Evolutionary conservation across 2,113 vertebrate species (phyloP).

Genomic region (Carassius gibelio): DNA sequence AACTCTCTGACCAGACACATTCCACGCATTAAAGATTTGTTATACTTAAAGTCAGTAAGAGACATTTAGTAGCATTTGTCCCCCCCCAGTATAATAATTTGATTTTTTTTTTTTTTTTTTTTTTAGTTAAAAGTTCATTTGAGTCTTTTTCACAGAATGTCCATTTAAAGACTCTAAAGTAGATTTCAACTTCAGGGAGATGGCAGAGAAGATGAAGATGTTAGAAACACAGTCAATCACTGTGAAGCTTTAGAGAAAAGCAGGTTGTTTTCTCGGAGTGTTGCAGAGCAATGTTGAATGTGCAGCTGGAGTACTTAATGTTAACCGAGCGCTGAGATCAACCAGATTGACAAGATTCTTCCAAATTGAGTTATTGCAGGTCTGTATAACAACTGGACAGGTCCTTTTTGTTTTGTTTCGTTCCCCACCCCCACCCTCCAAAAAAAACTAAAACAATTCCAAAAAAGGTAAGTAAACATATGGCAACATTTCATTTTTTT

Average conservation of each 20-base stretch:
- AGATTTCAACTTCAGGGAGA: slow-evolving; percentile 83
- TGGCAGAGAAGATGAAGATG: slow-evolving; percentile 88
- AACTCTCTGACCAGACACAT: slow-evolving; percentile 89
- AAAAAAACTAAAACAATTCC: not conserved
- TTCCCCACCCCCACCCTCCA: too few species aligned
- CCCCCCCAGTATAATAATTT: slow-evolving; percentile 71
- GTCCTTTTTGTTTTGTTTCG: not conserved
- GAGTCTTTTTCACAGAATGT: slow-evolving; percentile 60
- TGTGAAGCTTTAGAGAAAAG: slow-evolving; percentile 86
- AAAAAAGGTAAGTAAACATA: slow-evolving; percentile 51
- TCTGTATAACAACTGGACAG: slow-evolving; percentile 47
- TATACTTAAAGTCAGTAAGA: slow-evolving; percentile 82
- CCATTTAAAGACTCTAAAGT: slow-evolving; percentile 75
- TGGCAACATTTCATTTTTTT: slow-evolving; percentile 29
- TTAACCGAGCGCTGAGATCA: slow-evolving; percentile 71
- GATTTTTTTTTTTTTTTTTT: slow-evolving; percentile 44
- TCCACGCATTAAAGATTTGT: slow-evolving; percentile 87
- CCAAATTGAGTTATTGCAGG: slow-evolving; percentile 80
- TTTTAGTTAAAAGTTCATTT: slow-evolving; percentile 50
- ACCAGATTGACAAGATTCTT: slow-evolving; percentile 27
- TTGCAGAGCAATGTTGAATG: not conserved
- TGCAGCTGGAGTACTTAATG: slow-evolving; percentile 50
- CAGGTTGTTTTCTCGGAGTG: slow-evolving; percentile 20
- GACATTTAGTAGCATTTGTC: slow-evolving; percentile 82
- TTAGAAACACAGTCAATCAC: slow-evolving; percentile 86